A percentile compares a stretch with the other conserved stretches of the same genome.
Conservation (phyloP, 2,113 vertebrate species). For the Hippotragus niger region DNA sequence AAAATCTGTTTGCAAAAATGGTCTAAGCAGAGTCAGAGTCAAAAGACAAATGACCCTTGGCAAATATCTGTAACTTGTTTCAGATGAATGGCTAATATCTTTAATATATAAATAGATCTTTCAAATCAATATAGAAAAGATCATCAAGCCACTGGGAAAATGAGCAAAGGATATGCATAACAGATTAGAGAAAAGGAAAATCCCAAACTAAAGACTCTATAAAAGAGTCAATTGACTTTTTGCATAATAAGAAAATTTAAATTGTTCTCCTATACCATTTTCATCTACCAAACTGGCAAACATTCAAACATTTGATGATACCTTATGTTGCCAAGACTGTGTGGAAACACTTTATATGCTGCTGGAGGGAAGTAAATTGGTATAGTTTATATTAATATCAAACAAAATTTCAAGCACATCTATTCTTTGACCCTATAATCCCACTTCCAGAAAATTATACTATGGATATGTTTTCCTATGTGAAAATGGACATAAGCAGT, state of each 20-base stretch:
- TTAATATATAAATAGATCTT: neutral
- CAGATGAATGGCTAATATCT: neutral
- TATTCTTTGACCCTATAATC: neutral
- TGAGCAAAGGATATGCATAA: neutral
- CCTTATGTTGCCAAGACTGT: neutral
- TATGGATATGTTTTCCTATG: neutral
- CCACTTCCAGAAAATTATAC: neutral
- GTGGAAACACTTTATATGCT: neutral
- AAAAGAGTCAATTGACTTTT: neutral
- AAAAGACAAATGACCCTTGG: slow-evolving; percentile 8
- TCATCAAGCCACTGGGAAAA: neutral
- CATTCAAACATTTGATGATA: neutral
- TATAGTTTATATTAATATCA: neutral
- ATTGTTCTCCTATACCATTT: neutral
- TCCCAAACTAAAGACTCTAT: neutral
- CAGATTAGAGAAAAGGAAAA: neutral
- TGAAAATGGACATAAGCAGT: neutral
- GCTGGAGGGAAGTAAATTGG: neutral
- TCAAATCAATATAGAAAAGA: neutral
- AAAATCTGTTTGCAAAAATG: neutral
- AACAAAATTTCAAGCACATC: neutral
- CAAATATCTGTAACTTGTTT: neutral
- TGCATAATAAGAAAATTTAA: neutral
- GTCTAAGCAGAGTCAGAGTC: neutral
- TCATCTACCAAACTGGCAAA: neutral